Base-by-base conservation (phyloP, 2,113 vertebrate genomes). In the Epinephelus moara region DNA sequence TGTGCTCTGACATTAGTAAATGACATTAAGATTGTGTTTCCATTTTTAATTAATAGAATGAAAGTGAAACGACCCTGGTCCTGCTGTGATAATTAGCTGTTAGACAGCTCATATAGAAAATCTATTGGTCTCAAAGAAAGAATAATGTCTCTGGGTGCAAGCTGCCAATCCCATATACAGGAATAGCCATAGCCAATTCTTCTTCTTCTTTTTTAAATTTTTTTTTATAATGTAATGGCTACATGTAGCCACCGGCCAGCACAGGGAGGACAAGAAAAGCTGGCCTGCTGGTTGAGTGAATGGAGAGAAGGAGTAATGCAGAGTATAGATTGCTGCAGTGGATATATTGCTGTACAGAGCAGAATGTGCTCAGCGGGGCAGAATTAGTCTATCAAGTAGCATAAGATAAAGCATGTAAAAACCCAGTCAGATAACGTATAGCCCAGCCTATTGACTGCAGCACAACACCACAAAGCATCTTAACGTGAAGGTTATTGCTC, bases 41-140 rank as follows among this genome's bases (percentile, higher is more conserved):
- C 37, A 57, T 52, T 83, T 85, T 86, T 76, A 82, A 88, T 83
- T 86, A 87, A 90, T 64, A 64, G 69, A 50, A 50, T 75, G 57
- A 86, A 84, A 80, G 78, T 81, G 19, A 86, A 90, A 68, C 67
- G 74, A 89, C 78, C 77, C 59, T 33, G 15, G 67, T 68, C 60
- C 71, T 64, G 68, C 82, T 82, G 86, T 42, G 81, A 85, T 88
- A 88, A 86, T 87, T 78, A 80, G 73, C 66, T 85, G 57, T 80
- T 69, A 61, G 63, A 60, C 50, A 71, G 69, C 62, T 69, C 49
- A 62, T 37, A 88, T 64, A 69, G 57, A 80, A 86, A 80, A 87
- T 78, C 63, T 70, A 78, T 72, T 82, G 80, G n/a, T 57, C 85
- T 77, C 27, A 66, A 72, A 88, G 64, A 89, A 47, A 71, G 67